Evolutionary conservation across 2,113 vertebrate species (phyloP), one percentile per base, ranked within the genome.

Genomic region (Nycticebus coucang): DNA sequence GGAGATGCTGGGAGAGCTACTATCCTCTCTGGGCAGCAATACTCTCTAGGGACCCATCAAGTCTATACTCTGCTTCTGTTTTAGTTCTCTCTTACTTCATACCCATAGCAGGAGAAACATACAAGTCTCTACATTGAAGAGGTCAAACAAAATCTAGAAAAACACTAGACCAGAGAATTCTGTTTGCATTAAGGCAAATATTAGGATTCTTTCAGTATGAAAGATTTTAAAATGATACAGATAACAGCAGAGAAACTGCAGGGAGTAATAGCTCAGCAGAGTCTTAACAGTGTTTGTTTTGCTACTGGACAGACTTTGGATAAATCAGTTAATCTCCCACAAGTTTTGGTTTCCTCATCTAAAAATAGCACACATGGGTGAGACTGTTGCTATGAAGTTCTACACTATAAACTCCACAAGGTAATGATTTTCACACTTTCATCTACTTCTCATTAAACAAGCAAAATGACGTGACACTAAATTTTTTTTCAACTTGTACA

Each of bases 91-190:
- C n/a, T 53, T 75, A 37, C 53, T 50, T 93, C 5, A 28, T 0
- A 22, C 9, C 22, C 35, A 45, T 2, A 92, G 21, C 2, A 30
- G 55, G 66, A 95, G 64, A 95, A 89, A 84, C 37, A 90, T 9
- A 41, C n/a, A 77, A 37, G 64, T 37, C 72, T 88, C 26, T 33
- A 57, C 75, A 95, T 87, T 89, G 74, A 87, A 95, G 85, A 85
- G 41, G 41, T 77, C 78, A 94, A 22, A 84, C 1, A 50, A 94
- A 89, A 53, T 37, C 59, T 78, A 93, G 35, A 79, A 66, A 87
- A 89, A 41, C 62, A 75, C 12, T 7, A 35, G 22, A 69, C 60
- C 18, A 86, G 41, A 66, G 41, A 89, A 91, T 30, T 83, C 77
- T 35, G 19, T 62, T n/a, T 74, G 37, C 35, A 89, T 72, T 91